Evolutionary conservation across 2,888 invertebrate species (phyloP), one percentile per base, ranked within the genome.

Genomic region (Acrobasis suavella): DNA sequence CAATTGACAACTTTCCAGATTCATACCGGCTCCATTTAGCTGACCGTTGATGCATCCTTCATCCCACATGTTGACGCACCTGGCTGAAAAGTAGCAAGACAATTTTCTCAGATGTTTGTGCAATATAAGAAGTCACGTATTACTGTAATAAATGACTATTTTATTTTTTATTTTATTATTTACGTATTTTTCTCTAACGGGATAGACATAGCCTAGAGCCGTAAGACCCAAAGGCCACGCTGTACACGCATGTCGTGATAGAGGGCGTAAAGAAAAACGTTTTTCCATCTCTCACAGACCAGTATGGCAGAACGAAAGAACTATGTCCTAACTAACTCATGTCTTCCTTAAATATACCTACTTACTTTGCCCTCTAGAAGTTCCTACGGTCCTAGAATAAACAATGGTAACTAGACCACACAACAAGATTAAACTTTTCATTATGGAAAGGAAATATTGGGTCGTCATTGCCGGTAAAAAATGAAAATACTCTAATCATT

Each of bases 41-140:
- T 83, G 82, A 6, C 86, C 89, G 67, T 89, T 89, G 66, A 83
- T 75, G 67, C 91, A 91, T 5, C 90, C 87, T 58, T 93, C 92
- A 66, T 92, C 92, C 76, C 90, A 89, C 75, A 91, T 78, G 70
- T 85, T 85, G 42, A 81, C 78, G 65, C 78, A 81, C 15, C 58
- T 58, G 17, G 39, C 56, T 56, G 56, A 50, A 50, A 50, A n/a
- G n/a, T 15, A 50, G 15, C 50, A 16, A 8, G 15, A 12, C 5
- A 12, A 12, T n/a, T n/a, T n/a, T n/a, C n/a, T n/a, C n/a, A n/a
- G n/a, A n/a, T n/a, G n/a, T n/a, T n/a, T n/a, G n/a, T n/a, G n/a
- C n/a, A n/a, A n/a, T n/a, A n/a, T n/a, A n/a, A n/a, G n/a, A n/a
- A n/a, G n/a, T n/a, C n/a, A n/a, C n/a, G n/a, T n/a, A n/a, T n/a